These are phyloP conservation scores for Zaprionus camerounensis DNA, from an alignment of 1,140 invertebrate species.

Conservation along the genomic window DNA sequence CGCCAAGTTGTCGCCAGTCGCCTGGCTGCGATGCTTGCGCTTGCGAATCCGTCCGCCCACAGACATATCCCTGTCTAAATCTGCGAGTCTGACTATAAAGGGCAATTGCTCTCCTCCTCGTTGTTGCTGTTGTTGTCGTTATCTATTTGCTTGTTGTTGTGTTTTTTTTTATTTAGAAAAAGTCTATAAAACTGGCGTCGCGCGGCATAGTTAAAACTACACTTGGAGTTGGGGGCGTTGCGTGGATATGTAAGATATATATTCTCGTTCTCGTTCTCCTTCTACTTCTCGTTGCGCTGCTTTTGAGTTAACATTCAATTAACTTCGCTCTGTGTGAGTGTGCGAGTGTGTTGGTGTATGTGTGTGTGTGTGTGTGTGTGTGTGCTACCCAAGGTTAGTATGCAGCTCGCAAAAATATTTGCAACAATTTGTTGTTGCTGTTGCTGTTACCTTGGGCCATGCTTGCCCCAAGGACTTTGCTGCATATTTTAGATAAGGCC, in stretches of 20 bases:
- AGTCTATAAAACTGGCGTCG: slow-evolving; percentile 74
- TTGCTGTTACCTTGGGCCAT: slow-evolving; percentile 30
- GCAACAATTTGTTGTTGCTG: slow-evolving; percentile 16
- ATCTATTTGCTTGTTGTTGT: slow-evolving; percentile 3
- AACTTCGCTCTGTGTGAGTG: slow-evolving; percentile 28
- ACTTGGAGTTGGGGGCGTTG: slow-evolving; percentile 5
- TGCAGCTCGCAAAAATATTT: slow-evolving; percentile 45
- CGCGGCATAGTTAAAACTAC: slow-evolving; percentile 59
- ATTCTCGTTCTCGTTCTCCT: slow-evolving; percentile 30
- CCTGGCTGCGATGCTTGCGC: slow-evolving; percentile 65
- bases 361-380: slow-evolving; percentile 24
- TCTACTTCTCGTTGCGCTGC: slow-evolving; percentile 41
- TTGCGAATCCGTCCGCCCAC: slow-evolving; percentile 63
- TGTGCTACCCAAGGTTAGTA: slow-evolving; percentile 53
- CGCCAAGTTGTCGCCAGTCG: slow-evolving; percentile 61
- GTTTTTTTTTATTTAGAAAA: slow-evolving; percentile 56
- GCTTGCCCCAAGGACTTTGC: slow-evolving; percentile 68
- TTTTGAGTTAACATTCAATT: slow-evolving; percentile 58
- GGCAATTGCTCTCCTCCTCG: slow-evolving; percentile 19
- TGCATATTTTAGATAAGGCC: slow-evolving; percentile 82
- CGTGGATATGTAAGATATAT: slow-evolving; percentile 64
- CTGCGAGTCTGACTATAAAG: slow-evolving; percentile 6
- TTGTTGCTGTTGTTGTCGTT: background rate
- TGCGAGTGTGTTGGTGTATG: slow-evolving; percentile 20
- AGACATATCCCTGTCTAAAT: slow-evolving; percentile 40